These are phyloP conservation scores for Vulpes vulpes DNA, from an alignment of 2,113 vertebrate genomes.

Conservation along the genomic window DNA sequence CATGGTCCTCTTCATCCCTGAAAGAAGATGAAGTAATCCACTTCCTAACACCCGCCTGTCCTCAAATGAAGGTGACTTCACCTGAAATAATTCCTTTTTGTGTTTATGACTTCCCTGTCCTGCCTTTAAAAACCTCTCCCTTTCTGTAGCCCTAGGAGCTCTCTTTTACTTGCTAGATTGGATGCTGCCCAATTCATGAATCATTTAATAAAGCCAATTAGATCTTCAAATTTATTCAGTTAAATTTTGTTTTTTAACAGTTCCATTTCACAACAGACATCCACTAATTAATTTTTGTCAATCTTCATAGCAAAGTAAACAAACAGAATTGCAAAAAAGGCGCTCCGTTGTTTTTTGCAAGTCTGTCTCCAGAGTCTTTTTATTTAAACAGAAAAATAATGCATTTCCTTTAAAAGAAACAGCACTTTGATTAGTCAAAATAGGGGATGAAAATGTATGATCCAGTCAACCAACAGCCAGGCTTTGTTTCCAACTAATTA, in stretches of 20 bases:
- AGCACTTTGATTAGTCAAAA: conserved; percentile 51
- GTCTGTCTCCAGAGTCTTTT: conserved; percentile 23
- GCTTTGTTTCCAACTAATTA: conserved; percentile 52
- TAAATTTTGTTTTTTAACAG: not conserved
- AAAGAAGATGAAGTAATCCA: not conserved
- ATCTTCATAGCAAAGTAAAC: not conserved
- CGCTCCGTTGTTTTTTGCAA: not conserved
- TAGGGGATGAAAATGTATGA: not conserved
- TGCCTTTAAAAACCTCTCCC: not conserved
- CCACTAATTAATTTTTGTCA: conserved; percentile 24
- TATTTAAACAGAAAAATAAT: conserved; percentile 59
- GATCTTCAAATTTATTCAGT: not conserved
- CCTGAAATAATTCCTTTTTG: not conserved
- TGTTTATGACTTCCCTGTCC: not conserved
- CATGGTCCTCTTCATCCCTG: not conserved
- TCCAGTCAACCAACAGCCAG: not conserved
- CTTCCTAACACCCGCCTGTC: not conserved
- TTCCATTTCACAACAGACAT: not conserved
- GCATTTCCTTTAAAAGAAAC: conserved; percentile 52
- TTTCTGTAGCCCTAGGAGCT: not conserved
- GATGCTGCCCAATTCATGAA: not conserved
- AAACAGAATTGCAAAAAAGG: not conserved
- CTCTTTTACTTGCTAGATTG: not conserved
- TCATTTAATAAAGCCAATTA: not conserved
- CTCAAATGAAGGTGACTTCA: not conserved